These are phyloP conservation scores for Recurvirostra avosetta DNA, from an alignment of 2,113 vertebrate species.

Conservation along the genomic window DNA sequence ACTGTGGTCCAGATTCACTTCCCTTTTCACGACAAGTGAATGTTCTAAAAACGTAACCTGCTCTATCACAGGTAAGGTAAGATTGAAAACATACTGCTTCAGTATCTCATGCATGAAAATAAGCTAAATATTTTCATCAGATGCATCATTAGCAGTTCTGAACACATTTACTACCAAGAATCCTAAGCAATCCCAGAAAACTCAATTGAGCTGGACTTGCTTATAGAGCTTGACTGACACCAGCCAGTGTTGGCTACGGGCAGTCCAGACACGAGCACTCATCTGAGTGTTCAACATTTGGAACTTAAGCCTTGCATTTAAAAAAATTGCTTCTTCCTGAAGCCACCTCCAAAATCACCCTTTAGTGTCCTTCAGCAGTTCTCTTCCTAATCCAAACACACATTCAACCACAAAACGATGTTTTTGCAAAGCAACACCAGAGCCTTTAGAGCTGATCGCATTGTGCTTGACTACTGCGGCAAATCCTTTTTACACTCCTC, in stretches of 20 bases:
- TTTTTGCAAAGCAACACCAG: not conserved
- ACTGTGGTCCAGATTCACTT: not conserved
- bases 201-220: not conserved
- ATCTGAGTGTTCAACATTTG: not conserved
- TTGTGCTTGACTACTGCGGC: not conserved
- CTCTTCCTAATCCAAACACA: not conserved
- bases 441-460: not conserved
- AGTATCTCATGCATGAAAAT: not conserved
- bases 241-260: rapidly evolving
- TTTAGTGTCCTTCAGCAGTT: not conserved
- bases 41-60: not conserved
- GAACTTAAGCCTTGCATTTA: not conserved
- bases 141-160: not conserved
- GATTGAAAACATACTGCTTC: not conserved
- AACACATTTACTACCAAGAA: not conserved
- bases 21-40: not conserved
- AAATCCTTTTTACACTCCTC: not conserved
- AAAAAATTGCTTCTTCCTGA: not conserved
- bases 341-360: not conserved
- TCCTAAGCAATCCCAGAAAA: not conserved
- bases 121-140: not conserved
- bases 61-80: not conserved
- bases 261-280: not conserved
- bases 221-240: not conserved
- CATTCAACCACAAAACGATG: not conserved